phyloP scores from a whole-genome alignment of 2,888 invertebrate genomes.

The Hoplodrina ambigua region DNA sequence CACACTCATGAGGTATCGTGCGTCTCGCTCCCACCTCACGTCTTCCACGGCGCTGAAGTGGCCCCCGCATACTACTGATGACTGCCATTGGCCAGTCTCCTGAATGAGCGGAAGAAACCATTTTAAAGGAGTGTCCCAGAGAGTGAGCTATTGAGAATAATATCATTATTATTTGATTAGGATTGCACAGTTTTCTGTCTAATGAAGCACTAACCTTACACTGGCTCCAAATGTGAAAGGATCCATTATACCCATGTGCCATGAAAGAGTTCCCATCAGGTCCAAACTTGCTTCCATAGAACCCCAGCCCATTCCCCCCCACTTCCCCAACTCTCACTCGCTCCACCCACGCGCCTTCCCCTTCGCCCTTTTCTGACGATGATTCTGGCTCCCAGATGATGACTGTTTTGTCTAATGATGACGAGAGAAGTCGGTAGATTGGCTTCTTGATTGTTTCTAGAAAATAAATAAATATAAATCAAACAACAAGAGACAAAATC shows the following conservation, averaged over 20 bases:
- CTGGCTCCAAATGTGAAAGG: conserved; percentile 96
- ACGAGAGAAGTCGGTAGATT: conserved; percentile 93
- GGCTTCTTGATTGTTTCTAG: conserved; percentile 63
- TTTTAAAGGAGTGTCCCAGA: no score
- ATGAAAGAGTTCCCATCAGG: conserved; percentile 93
- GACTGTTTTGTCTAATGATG: conserved; percentile 97
- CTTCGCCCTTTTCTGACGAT: conserved; percentile 42
- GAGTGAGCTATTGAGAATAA: no score
- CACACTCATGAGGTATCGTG: conserved; percentile 94
- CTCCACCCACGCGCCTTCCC: conserved; percentile 94
- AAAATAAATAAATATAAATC: not conserved
- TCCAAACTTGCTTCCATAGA: conserved; percentile 96
- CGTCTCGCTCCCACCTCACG: conserved; percentile 94
- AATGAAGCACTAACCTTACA: conserved; percentile 76
- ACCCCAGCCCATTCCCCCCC: conserved; percentile 98
- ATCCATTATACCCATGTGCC: conserved; percentile 97
- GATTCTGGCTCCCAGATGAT: conserved; percentile 95
- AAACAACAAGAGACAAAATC: no score
- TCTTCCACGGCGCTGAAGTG: conserved; percentile 96
- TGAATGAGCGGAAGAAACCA: conserved; percentile 51
- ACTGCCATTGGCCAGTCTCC: conserved; percentile 91
- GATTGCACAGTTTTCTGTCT: no score
- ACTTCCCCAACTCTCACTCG: conserved; percentile 96
- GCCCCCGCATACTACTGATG: conserved; percentile 93
- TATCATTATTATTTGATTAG: no score